Evolutionary conservation across 53 echinoderm and acorn worm species (phyloP), one percentile per base, ranked within the genome.

Genomic region (Paelopatides confundens): DNA sequence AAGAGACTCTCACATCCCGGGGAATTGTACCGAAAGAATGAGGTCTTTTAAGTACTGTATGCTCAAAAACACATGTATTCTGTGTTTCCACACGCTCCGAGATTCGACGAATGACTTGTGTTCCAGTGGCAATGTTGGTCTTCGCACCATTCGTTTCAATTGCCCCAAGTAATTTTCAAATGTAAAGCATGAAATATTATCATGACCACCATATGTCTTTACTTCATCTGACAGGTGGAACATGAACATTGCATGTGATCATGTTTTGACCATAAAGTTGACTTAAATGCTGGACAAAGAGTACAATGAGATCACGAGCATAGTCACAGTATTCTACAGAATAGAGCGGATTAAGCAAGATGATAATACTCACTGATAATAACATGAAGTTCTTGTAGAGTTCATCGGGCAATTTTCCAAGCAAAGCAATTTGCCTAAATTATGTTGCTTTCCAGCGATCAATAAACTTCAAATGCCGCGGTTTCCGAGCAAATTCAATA

Each of bases 381-480:
- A 87, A 64, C 39, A 53, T 23, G 47, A 53, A 70, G 31, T 71
- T 71, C 14, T 65, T 46, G 51, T 71, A 86, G 0, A 8, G 26
- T 51, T 47, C 71, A 53, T 86, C 87, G 15, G 76, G 50, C 24
- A 87, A 26, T 28, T 24, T 69, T 6, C 49, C 86, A 66, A n/a
- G 51, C 62, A 87, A 8, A 4, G 31, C 77, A 87, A 87, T 40
- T 27, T 68, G 69, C 37, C 87, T 36, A 38, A 87, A 77, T 18
- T 87, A 76, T 9, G 87, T 77, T 38, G 87, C 87, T 62, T 76
- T 87, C 87, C 87, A 87, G 23, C 87, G 71, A 34, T 87, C 87
- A 31, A 87, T 5, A 50, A 74, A 50, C 10, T 58, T 35, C 12
- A 87, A 63, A 9, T 35, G 62, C 35, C 87, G 62, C 17, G 48